Evolutionary conservation across 2,888 invertebrate genomes (phyloP), one percentile per base, ranked within the genome.

Genomic region (Phasia obesa): DNA sequence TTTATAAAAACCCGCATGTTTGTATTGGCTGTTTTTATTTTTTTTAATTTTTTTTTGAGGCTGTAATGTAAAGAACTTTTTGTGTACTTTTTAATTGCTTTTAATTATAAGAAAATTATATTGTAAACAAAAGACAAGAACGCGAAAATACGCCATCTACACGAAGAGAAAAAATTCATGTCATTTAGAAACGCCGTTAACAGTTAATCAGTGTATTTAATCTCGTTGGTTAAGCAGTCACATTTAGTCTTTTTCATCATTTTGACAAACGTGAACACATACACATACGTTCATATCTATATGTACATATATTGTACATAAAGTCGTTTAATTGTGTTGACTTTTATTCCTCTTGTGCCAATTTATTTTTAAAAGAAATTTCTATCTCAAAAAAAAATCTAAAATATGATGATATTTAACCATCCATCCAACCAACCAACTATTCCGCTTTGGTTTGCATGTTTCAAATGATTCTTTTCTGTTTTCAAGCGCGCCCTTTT

Each of bases 401-500:
- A 15, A 55, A 42, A 42, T 38, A 53, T 49, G 59, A 62, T 62
- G 62, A 9, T 17, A 60, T 69, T 60, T 38, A 9, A 0, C 44
- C 27, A 27, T 13, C 57, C 21, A 67, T 35, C 23, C 23, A 19
- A 42, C 15, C 6, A 21, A 9, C 19, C 47, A 51, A 23, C n/a
- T 38, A 51, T 35, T 35, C 35, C 11, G n/a, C 47, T 23, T 3
- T 47, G 27, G 6, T 7, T 77, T 70, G 64, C 71, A 78, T 78
- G 71, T 78, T 64, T 65, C 31, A 42, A 53, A 59, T 51, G 21
- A 59, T 65, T 27, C 21, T 21, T 70, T 69, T 35, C 51, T 23
- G 38, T 35, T 67, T 74, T 23, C 49, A 57, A 70, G 47, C 64
- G 78, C 65, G 71, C 64, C 78, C 71, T 78, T 65, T 78, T 74